Conservation (phyloP, 2,888 invertebrate genomes). For the Epirrita christyi region DNA sequence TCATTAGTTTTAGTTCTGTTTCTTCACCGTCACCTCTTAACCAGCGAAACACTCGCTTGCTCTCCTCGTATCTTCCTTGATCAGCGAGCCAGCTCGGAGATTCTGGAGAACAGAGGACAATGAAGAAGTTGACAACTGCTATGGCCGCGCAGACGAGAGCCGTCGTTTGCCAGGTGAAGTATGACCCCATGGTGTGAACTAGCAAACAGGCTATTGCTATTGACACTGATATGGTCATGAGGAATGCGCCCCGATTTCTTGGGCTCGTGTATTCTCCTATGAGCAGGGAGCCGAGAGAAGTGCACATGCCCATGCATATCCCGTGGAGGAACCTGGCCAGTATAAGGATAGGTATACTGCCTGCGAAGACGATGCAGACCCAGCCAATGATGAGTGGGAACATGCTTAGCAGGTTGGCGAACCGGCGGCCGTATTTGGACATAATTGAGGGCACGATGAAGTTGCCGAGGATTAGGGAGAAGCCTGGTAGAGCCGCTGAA, state of each 20-base stretch:
- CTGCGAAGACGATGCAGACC: slow-evolving; percentile 66
- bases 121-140: slow-evolving; percentile 70
- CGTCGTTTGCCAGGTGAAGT: slow-evolving; percentile 80
- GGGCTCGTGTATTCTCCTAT: slow-evolving; percentile 85
- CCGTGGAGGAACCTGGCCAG: slow-evolving; percentile 70
- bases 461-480: slow-evolving; percentile 54
- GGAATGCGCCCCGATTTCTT: slow-evolving; percentile 83
- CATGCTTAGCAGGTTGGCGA: slow-evolving; percentile 69
- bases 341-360: slow-evolving; percentile 57
- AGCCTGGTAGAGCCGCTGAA: slow-evolving; percentile 56
- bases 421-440: slow-evolving; percentile 78
- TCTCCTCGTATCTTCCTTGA: slow-evolving; percentile 75
- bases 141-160: slow-evolving; percentile 76
- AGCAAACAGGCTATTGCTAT: slow-evolving; percentile 84
- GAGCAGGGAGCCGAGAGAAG: slow-evolving; percentile 74
- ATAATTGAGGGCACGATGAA: slow-evolving; percentile 61
- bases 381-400: slow-evolving; percentile 77
- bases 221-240: slow-evolving; percentile 84
- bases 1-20: slow-evolving; percentile 66
- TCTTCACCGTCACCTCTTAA: slow-evolving; percentile 75
- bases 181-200: slow-evolving; percentile 86
- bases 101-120: slow-evolving; percentile 74
- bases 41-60: slow-evolving; percentile 80
- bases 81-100: slow-evolving; percentile 86
- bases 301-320: slow-evolving; percentile 78